Evolutionary conservation across 2,797 vertebrate genomes (phyloP).

Genomic region (Synaphobranchus kaupii): DNA sequence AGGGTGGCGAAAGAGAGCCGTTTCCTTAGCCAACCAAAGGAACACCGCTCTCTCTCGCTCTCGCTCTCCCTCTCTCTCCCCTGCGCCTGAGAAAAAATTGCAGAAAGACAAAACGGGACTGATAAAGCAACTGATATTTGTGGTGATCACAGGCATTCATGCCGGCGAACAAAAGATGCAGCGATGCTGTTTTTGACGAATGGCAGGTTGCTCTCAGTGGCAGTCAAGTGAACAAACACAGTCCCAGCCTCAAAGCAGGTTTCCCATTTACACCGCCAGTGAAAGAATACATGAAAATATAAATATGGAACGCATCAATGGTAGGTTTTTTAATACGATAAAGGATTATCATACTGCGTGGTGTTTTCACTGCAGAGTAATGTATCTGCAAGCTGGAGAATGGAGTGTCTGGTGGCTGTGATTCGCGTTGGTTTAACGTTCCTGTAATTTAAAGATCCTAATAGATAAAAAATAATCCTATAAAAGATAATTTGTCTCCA

Average conservation of each 20-base stretch:
- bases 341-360: background rate
- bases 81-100: too few relatives aligned
- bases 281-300: background rate
- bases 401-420: background rate
- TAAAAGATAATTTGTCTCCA: too few relatives aligned
- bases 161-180: background rate
- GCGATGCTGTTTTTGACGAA: background rate
- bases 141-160: background rate
- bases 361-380: background rate
- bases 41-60: constrained; percentile 44
- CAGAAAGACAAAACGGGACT: constrained; percentile 50
- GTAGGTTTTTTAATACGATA: background rate
- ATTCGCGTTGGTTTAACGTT: background rate
- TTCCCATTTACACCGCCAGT: background rate
- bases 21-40: constrained; percentile 55
- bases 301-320: background rate
- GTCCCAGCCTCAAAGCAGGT: background rate
- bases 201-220: background rate
- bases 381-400: background rate
- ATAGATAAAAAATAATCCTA: too few relatives aligned
- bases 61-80: constrained; percentile 37
- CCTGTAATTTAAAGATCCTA: too few relatives aligned
- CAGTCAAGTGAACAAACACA: background rate
- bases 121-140: background rate
- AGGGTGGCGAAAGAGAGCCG: background rate